Conservation (phyloP, 2,113 vertebrate genomes). For the Plecturocebus donacophilus region DNA sequence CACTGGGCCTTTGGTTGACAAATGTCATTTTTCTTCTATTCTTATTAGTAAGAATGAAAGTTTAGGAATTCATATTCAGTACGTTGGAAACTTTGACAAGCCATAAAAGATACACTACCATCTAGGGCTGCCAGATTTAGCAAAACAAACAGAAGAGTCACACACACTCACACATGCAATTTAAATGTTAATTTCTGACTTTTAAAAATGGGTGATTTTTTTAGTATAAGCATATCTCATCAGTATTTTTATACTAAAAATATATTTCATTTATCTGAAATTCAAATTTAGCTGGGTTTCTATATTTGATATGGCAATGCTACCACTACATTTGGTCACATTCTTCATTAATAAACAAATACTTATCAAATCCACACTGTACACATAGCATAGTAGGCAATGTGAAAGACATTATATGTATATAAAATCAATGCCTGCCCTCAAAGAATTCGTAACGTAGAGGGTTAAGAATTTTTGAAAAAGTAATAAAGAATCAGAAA, state of each 20-base stretch:
- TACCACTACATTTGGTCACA: background rate
- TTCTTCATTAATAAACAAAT: background rate
- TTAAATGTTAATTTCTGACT: background rate
- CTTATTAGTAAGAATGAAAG: constrained; percentile 13
- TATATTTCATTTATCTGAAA: background rate
- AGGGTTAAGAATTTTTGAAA: background rate
- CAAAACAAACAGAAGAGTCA: background rate
- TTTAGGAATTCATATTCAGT: constrained; percentile 4
- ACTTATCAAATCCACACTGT: background rate
- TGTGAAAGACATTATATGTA: background rate
- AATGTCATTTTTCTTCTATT: background rate
- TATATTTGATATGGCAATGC: background rate
- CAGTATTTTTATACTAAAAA: background rate
- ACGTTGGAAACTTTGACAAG: constrained; percentile 23
- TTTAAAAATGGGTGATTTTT: background rate
- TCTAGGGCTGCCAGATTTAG: background rate
- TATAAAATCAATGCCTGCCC: background rate
- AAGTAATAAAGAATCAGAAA: background rate
- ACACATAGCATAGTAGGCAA: background rate
- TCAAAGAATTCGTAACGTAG: background rate
- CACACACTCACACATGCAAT: background rate
- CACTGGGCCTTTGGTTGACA: background rate
- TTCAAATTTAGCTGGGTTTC: background rate
- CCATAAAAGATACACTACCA: background rate
- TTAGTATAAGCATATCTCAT: background rate